Evolutionary conservation across 2,888 invertebrate species (phyloP), one percentile per base, ranked within the genome.

Genomic region (Mactromeris polynyma): DNA sequence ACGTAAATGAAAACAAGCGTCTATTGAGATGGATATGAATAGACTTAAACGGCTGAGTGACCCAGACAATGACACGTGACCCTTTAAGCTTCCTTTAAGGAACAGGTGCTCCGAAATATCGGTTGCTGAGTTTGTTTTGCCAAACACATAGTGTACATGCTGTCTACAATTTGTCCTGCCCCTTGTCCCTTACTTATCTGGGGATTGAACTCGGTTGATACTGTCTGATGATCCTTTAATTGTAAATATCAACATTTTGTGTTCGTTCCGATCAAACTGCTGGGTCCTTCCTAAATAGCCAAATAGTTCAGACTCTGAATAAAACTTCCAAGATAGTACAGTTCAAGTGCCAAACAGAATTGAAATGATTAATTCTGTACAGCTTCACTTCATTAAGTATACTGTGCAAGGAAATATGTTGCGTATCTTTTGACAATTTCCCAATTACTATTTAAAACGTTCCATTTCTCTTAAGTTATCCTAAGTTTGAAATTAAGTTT

Each of bases 21-120:
- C 81, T 86, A 38, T 31, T n/a, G 81, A 81, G 21, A 69, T 6
- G 42, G 46, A 86, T 81, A 40, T 81, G 81, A 86, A 86, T 86
- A 69, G 33, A 81, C 64, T 69, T 69, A 58, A 86, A 86, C 86
- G 86, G 73, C 46, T 81, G 81, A 81, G 69, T 86, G 86, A 81
- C 73, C 86, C 73, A 81, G 86, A 80, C 81, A 64, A 51, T 69
- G 73, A 51, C 86, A 86, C 46, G 73, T 81, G 81, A 86, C 86
- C 86, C 33, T 42, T 7, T 73, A 73, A 73, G 73, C 73, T 36
- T 73, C 73, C 73, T 36, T 2, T 33, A n/a, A 33, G 36, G 26
- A 26, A 73, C 73, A 73, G 73, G 73, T 73, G 73, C 19, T 33
- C 26, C 19, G 36, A 73, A 73, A 73, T 3, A 36, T 73, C 33